A percentile compares a stretch with the other conserved stretches of the same genome.
phyloP scores from a whole-genome alignment of 2,888 invertebrate genomes.

The Copidosoma aretas region DNA sequence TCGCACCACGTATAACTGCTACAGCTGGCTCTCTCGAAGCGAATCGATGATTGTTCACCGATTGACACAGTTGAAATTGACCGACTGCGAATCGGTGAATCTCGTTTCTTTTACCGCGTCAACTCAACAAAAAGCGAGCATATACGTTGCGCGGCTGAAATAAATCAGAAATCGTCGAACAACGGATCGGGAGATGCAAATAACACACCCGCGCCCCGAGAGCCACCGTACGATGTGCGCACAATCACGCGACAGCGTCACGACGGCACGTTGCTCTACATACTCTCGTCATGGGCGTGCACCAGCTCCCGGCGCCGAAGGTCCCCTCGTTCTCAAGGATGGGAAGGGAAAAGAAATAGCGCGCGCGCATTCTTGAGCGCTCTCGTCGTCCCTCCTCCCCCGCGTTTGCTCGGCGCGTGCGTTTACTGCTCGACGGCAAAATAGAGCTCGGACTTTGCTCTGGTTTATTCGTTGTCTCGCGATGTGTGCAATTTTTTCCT shows the following conservation, averaged over 20 bases:
- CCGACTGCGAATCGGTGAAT: too few species aligned
- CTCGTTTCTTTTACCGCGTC: too few species aligned
- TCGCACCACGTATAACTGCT: too few species aligned
- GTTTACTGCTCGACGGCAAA: not conserved
- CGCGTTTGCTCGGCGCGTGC: not conserved
- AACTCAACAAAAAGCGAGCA: too few species aligned
- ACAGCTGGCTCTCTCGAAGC: too few species aligned
- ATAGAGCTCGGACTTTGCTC: too few species aligned
- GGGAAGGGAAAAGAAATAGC: constrained; percentile 40
- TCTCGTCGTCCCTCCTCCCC: constrained; percentile 38
- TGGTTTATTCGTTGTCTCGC: too few species aligned
- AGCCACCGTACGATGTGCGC: not conserved
- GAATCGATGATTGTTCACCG: too few species aligned
- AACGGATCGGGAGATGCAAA: constrained; percentile 46
- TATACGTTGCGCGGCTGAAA: too few species aligned
- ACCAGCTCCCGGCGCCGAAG: constrained; percentile 40
- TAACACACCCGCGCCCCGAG: constrained; percentile 41
- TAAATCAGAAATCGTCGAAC: not conserved
- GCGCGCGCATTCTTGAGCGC: constrained; percentile 40
- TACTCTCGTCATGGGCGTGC: constrained; percentile 30
- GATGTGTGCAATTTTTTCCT: too few species aligned
- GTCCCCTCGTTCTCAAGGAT: constrained; percentile 55
- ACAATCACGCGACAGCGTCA: constrained; percentile 12
- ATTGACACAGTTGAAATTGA: too few species aligned
- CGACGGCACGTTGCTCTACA: constrained; percentile 13